Evolutionary conservation across 1,140 invertebrate genomes (phyloP), one percentile per base, ranked within the genome.

Genomic region (Vanessa atalanta): DNA sequence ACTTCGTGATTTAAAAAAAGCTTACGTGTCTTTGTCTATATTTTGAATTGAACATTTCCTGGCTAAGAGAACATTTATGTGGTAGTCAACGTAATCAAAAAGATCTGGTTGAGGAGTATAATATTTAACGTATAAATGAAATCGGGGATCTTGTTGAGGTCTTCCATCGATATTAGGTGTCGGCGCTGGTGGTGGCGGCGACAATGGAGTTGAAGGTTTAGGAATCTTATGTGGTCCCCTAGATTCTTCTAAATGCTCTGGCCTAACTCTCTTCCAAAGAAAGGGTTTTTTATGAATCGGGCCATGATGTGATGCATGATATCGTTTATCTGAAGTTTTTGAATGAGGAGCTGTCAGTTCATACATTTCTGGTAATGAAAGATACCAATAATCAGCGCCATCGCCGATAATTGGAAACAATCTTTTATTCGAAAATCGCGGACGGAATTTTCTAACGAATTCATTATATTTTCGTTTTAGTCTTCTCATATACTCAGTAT

Each of bases 321-420:
- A 88, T n/a, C 89, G 77, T 15, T 78, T 82, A 67, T 90, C 77
- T 43, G 65, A 43, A 43, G 63, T 70, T 72, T 84, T 85, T 14
- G 76, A 70, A 3, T 72, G 63, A 4, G 84, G 79, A 3, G 37
- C 53, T 4, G 91, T 91, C 48, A 93, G 65, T 67, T 91, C 88
- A 75, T 93, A 93, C 91, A 93, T 91, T 79, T 93, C 91, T 8
- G 89, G 80, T 13, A 93, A 74, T 6, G 88, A 91, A 75, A 93
- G 75, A 74, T 93, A 93, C 92, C 92, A 93, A 77, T 93, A 93
- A 73, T 92, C 89, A 43, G 83, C 70, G 12, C 90, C 89, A 67
- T 91, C 87, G 15, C 92, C 92, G 57, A 93, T 93, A 68, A 92
- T 87, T 15, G 91, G 92, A 77, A 93, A 91, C 60, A 92, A 71